Evolutionary conservation across 1,140 invertebrate species (phyloP), one percentile per base, ranked within the genome.

Genomic region (Cecropterus lyciades): DNA sequence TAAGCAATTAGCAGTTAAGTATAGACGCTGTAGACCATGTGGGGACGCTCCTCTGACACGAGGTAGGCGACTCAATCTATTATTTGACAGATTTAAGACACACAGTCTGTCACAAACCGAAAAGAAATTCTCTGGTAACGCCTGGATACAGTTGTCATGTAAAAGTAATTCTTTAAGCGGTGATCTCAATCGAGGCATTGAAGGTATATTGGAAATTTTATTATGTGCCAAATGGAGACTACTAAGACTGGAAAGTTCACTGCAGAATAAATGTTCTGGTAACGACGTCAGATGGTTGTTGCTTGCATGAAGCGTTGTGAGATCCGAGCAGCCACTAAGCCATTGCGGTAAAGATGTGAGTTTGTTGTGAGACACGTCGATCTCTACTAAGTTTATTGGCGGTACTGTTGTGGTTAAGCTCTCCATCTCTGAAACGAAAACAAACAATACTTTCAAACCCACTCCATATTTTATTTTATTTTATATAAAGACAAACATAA

Each of bases 361-460:
- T 78, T 95, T 94, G 77, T 97, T 97, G 81, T 96, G 94, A 4
- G 96, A 96, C 9, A 97, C 93, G 78, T 97, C 95, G 13, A 97
- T 87, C 72, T 97, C 95, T 69, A 95, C 94, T 20, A 97, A 87
- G 78, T 95, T 95, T 3, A 91, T 86, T 11, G 96, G 96, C 24
- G 94, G 91, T 46, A 95, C 95, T 37, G 93, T 93, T 15, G 95
- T 94, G 0, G 86, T 94, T 30, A 96, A 79, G 69, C 93, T 95
- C 76, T 94, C 95, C 46, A 96, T 82, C 86, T 94, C 95, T 96
- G 87, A 56, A 93, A 94, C 79, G 70, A 75, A 69, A 72, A 64
- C 30, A 72, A 40, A n/a, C 1, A 40, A n/a, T 40, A 11, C n/a
- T 40, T 40, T 40, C n/a, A 40, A 65, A 14, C 6, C 9, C 30